Percentiles rank a stretch among this genome's conserved stretches.
phyloP scores from a whole-genome alignment of 2,797 vertebrate species.

The Gambelia wislizenii region DNA sequence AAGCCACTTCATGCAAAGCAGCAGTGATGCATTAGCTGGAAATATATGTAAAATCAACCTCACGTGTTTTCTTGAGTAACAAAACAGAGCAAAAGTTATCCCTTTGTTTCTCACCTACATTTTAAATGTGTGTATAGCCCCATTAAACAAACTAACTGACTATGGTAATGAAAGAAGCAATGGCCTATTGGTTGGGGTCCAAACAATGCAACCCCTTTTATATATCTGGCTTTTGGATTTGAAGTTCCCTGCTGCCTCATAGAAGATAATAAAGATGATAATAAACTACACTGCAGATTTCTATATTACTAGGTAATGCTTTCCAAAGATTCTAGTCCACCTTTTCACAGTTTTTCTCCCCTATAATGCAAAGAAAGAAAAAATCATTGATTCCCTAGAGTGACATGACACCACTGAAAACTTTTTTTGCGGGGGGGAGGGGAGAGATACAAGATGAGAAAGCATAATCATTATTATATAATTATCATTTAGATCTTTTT shows the following conservation, averaged over 20 bases:
- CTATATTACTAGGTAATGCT: constrained; percentile 37
- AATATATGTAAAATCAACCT: constrained; percentile 50
- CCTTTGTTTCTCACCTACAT: constrained; percentile 50
- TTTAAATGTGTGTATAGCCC: constrained; percentile 6
- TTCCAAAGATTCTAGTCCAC: constrained; percentile 29
- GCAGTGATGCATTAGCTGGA: constrained; percentile 19
- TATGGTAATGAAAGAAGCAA: constrained; percentile 34
- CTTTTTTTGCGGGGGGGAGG: constrained; percentile 20
- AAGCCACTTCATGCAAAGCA: constrained; percentile 36
- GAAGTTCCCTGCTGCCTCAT: constrained; percentile 22
- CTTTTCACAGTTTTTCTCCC: constrained; percentile 3
- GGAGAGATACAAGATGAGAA: neutral
- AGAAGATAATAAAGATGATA: constrained; percentile 51
- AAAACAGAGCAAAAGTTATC: constrained; percentile 43
- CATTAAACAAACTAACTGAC: constrained; percentile 58
- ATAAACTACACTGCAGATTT: neutral
- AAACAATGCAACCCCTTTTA: constrained; percentile 34
- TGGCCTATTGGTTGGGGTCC: constrained; percentile 45
- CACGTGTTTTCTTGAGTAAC: constrained; percentile 52
- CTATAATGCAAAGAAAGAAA: constrained; percentile 18
- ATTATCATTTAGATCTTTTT: neutral
- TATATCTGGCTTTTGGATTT: constrained; percentile 47
- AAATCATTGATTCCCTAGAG: neutral
- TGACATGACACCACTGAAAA: neutral
- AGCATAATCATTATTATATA: constrained; percentile 17